These are phyloP conservation scores for Oreochromis tanganicae DNA, from an alignment of 2,113 vertebrate genomes.

Conservation along the genomic window DNA sequence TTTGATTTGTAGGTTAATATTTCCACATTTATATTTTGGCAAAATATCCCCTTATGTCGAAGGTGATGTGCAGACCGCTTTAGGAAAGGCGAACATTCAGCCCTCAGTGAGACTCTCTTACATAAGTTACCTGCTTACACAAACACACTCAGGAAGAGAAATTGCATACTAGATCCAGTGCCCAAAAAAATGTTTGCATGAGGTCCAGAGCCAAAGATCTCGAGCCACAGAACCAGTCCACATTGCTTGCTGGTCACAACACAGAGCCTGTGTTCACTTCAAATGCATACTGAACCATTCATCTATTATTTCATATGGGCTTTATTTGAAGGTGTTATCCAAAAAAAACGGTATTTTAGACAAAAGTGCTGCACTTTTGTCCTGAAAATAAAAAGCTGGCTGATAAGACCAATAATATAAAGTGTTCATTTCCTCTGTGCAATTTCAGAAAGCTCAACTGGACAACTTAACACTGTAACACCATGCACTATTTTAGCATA, in stretches of 20 bases:
- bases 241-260: not conserved
- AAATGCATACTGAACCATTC: constrained; percentile 29
- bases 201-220: constrained; percentile 55
- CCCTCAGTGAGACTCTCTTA: constrained; percentile 47
- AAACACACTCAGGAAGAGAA: constrained; percentile 46
- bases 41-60: constrained; percentile 20
- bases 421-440: constrained; percentile 2
- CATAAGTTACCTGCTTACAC: constrained; percentile 58
- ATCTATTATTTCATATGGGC: constrained; percentile 11
- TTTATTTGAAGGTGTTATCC: constrained; percentile 6
- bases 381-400: not conserved
- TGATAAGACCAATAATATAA: constrained; percentile 10
- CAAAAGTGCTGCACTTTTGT: not conserved
- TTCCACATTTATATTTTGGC: constrained; percentile 22
- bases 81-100: constrained; percentile 20
- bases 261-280: constrained; percentile 33
- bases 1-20: constrained; percentile 12
- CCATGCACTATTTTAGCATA: not conserved
- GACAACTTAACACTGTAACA: not conserved
- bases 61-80: constrained; percentile 15
- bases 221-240: constrained; percentile 47
- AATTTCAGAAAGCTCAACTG: not conserved
- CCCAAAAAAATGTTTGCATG: constrained; percentile 70
- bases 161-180: constrained; percentile 45
- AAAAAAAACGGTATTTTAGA: not conserved